A percentile compares a stretch with the other conserved stretches of the same genome.
Conservation (phyloP, 2,113 vertebrate species). For the Athene cunicularia region DNA sequence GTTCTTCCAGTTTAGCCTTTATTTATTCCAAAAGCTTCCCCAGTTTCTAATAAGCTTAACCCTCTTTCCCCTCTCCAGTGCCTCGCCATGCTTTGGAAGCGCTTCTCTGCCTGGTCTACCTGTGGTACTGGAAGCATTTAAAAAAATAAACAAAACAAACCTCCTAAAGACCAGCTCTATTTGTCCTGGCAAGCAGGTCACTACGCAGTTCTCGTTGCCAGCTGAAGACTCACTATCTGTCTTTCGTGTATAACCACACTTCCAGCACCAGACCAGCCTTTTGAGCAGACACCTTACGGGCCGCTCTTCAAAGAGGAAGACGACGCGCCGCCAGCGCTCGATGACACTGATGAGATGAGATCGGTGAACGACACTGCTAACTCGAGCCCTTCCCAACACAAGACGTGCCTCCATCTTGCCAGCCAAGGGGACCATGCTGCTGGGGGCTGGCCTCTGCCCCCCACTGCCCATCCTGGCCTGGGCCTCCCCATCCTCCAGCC, state of each 20-base stretch:
- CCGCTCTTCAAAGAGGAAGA: neutral
- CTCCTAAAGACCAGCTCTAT: neutral
- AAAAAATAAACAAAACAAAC: too few species aligned
- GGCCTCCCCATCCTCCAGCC: neutral
- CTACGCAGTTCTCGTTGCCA: neutral
- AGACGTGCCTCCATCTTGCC: neutral
- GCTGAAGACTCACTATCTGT: too few species aligned
- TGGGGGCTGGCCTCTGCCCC: neutral
- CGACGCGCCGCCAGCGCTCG: neutral
- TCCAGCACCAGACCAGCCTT: neutral
- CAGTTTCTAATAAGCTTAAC: neutral
- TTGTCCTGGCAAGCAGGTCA: neutral
- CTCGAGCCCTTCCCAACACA: neutral
- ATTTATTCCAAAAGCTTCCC: neutral
- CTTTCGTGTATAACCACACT: accelerated
- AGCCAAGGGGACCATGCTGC: neutral
- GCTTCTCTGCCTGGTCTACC: neutral
- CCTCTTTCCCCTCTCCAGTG: neutral
- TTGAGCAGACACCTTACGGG: accelerated
- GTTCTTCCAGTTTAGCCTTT: neutral
- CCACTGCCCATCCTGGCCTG: accelerated
- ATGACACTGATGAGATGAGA: too few species aligned
- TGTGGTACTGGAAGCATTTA: neutral
- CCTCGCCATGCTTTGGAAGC: neutral
- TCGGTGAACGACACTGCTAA: accelerated